Percentiles rank a stretch among this genome's conserved stretches.
Conservation (phyloP, 2,797 vertebrate genomes). For the Brachyrhaphis roseni region DNA sequence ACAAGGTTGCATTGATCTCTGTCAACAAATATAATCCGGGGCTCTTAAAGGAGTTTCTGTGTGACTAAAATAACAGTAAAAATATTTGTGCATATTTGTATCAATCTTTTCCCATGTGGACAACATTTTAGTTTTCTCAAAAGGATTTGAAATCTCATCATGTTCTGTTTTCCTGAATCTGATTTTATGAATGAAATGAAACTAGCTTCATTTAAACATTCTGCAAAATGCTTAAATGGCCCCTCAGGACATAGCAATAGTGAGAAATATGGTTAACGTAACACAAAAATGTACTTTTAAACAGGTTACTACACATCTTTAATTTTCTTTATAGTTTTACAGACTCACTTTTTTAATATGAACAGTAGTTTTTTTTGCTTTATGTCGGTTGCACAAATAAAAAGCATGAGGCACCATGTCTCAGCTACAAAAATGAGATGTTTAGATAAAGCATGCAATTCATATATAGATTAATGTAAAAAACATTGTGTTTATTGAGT, state of each 20-base stretch:
- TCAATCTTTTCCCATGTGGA: neutral
- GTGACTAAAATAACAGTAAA: neutral
- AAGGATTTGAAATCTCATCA: neutral
- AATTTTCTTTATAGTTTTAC: neutral
- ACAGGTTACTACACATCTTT: neutral
- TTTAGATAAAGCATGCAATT: neutral
- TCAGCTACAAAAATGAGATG: neutral
- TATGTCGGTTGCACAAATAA: neutral
- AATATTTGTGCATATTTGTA: neutral
- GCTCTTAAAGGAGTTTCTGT: neutral
- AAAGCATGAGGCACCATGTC: neutral
- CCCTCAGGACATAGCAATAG: neutral
- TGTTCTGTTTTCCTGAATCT: neutral
- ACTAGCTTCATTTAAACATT: neutral
- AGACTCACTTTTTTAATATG: neutral
- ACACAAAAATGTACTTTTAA: neutral
- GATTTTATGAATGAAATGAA: neutral
- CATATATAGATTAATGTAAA: neutral
- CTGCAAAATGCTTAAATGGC: neutral
- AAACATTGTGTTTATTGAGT: neutral
- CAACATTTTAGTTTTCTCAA: neutral
- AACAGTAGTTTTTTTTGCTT: neutral
- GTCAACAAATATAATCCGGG: neutral
- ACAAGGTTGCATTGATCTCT: neutral
- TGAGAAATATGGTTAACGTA: neutral